Percentiles rank a stretch among this genome's conserved stretches.
Evolutionary conservation across 2,888 invertebrate genomes (phyloP).

Genomic region (Lordiphosa andalusiaca): DNA sequence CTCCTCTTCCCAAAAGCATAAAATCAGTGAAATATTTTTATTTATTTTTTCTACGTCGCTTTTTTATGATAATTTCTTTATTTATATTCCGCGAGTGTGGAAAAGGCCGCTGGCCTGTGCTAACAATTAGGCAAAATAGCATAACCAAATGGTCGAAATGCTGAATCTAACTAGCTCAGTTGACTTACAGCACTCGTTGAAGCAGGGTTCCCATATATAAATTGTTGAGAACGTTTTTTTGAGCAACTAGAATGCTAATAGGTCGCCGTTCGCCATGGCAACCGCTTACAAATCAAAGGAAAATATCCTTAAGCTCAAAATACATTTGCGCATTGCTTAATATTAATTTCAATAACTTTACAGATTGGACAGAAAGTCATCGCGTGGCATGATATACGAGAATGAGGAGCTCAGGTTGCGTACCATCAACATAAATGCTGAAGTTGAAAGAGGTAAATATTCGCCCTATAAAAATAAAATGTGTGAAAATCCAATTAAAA

Average conservation of each 20-base stretch:
- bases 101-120: slow-evolving; percentile 49
- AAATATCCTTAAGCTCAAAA: slow-evolving; percentile 3
- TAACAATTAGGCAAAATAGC: slow-evolving; percentile 52
- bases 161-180: slow-evolving; percentile 60
- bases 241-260: slow-evolving; percentile 41
- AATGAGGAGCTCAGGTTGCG: slow-evolving; percentile 94
- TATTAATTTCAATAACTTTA: slow-evolving; percentile 29
- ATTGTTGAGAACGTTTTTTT: not conserved
- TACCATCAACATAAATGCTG: slow-evolving; percentile 95
- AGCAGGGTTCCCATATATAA: slow-evolving; percentile 40
- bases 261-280: slow-evolving; percentile 65
- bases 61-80: slow-evolving; percentile 56
- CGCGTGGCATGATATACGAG: slow-evolving; percentile 95
- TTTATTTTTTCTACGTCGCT: slow-evolving; percentile 59
- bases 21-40: slow-evolving; percentile 52
- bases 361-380: slow-evolving; percentile 93
- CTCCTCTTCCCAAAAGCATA: slow-evolving; percentile 27
- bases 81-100: slow-evolving; percentile 65
- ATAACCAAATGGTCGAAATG: slow-evolving; percentile 25
- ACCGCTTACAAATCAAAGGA: slow-evolving; percentile 50
- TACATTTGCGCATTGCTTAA: not conserved
- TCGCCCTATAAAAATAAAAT: no score
- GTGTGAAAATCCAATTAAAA: slow-evolving; percentile 52
- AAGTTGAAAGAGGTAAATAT: slow-evolving; percentile 90
- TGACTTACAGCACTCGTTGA: slow-evolving; percentile 67